Base-by-base conservation (phyloP, 2,113 vertebrate species). In the Odontesthes bonariensis region DNA sequence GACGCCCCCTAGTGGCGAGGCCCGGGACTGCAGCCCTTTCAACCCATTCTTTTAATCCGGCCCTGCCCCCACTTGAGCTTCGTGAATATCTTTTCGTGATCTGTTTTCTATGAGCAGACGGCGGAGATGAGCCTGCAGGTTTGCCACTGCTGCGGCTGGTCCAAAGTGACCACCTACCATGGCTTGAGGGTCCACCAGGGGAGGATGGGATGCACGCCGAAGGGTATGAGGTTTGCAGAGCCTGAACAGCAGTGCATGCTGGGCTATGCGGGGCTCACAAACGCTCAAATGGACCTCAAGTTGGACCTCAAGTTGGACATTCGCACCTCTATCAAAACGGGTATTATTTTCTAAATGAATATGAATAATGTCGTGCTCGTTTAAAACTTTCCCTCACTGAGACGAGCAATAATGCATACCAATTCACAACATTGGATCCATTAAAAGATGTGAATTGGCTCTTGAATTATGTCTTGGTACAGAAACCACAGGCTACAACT, bases 161-260 rank as follows among this genome's bases (percentile, higher is more conserved):
- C 68, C 33, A 83, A 71, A 42, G 4, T 33, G 6, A 87, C 85
- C 1, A 77, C 55, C 3, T 71, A 74, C 38, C 77, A 72, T 0
- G 85, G 87, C 32, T 23, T 89, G 33, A 85, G 79, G 19, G 79
- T 20, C 35, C 87, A 89, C 70, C 87, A 89, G 73, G 79, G 87
- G 12, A 86, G 3, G 20, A 89, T 38, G 52, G 81, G 81, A 33
- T 86, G 86, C 59, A 79, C 31, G 0, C 52, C 33, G 0, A 67
- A 56, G 23, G 75, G 68, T n/a, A 0, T 17, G 52, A 69, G 40
- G 27, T 40, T 77, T 20, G 40, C 35, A 0, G 11, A 77, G 8
- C 32, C 4, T 4, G 16, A 75, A 8, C 72, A 70, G 23, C 55
- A 67, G 42, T 51, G 51, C 46, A 6, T 12, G 40, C 22, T 40